Percentiles rank a stretch among this genome's conserved stretches.
Evolutionary conservation across 2,797 vertebrate genomes (phyloP).

Genomic region (Thunnus albacares): DNA sequence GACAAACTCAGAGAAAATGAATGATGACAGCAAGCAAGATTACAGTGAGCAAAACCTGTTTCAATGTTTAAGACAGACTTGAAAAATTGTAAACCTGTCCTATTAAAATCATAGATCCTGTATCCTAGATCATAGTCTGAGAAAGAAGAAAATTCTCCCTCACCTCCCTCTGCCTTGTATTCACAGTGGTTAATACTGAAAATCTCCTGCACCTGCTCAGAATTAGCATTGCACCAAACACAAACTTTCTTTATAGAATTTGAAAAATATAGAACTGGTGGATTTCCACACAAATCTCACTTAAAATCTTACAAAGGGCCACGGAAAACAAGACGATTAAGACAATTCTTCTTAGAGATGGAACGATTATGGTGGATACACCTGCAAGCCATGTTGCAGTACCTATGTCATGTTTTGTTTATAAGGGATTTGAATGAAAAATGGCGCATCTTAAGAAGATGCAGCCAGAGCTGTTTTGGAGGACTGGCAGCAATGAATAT

Average conservation of each 20-base stretch:
- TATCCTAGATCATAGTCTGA: not conserved
- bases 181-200: conserved; percentile 2
- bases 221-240: not conserved
- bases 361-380: conserved; percentile 12
- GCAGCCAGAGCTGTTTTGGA: conserved; percentile 57
- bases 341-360: not conserved
- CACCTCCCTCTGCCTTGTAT: not conserved
- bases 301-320: not conserved
- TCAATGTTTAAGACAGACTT: too few relatives aligned
- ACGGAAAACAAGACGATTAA: conserved; percentile 21
- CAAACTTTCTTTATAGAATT: not conserved
- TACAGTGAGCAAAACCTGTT: too few relatives aligned
- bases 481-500: conserved; percentile 72
- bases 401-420: conserved; percentile 12
- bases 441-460: conserved; percentile 41
- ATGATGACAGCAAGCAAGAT: too few relatives aligned
- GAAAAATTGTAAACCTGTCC: too few relatives aligned
- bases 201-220: conserved; percentile 12
- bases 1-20: too few relatives aligned
- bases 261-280: not conserved
- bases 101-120: not conserved
- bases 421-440: conserved; percentile 39
- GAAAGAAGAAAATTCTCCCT: not conserved
- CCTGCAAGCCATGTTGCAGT: conserved; percentile 29
- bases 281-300: not conserved